Conservation (phyloP, 2,888 invertebrate genomes). For the Ormyrus pomaceus region DNA sequence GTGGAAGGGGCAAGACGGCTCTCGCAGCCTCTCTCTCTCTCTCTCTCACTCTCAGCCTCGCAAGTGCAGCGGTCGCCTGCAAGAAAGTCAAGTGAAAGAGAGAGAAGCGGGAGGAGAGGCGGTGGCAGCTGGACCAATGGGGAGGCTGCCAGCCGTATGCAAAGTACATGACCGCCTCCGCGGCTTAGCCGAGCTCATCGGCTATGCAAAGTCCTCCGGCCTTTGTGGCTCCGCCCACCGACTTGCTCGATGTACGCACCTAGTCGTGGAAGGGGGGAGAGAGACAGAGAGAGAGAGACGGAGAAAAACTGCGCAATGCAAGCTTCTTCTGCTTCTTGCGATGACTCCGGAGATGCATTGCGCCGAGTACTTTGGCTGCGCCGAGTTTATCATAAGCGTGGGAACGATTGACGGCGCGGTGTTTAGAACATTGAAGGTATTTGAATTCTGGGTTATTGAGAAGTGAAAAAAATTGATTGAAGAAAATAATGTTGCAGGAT, state of each 20-base stretch:
- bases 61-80: neutral
- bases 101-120: neutral
- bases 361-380: too few species aligned
- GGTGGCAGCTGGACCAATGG: slow-evolving; percentile 70
- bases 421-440: too few species aligned
- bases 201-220: slow-evolving; percentile 70
- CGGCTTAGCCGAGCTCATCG: slow-evolving; percentile 64
- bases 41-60: neutral
- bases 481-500: too few species aligned
- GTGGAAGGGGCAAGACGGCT: neutral
- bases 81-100: neutral
- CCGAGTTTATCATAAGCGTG: slow-evolving; percentile 12
- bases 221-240: slow-evolving; percentile 68
- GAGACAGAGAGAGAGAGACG: too few species aligned
- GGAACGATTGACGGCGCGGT: neutral
- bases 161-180: slow-evolving; percentile 72
- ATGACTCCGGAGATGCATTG: too few species aligned
- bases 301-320: neutral
- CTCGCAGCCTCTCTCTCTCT: too few species aligned
- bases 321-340: neutral
- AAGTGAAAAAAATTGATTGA: too few species aligned
- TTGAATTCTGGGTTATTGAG: too few species aligned
- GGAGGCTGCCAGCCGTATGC: slow-evolving; percentile 72
- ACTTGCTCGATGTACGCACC: neutral
- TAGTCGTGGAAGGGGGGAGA: too few species aligned